Base-by-base conservation (phyloP, 2,113 vertebrate species). In the Cyphomyrus plagiostoma region DNA sequence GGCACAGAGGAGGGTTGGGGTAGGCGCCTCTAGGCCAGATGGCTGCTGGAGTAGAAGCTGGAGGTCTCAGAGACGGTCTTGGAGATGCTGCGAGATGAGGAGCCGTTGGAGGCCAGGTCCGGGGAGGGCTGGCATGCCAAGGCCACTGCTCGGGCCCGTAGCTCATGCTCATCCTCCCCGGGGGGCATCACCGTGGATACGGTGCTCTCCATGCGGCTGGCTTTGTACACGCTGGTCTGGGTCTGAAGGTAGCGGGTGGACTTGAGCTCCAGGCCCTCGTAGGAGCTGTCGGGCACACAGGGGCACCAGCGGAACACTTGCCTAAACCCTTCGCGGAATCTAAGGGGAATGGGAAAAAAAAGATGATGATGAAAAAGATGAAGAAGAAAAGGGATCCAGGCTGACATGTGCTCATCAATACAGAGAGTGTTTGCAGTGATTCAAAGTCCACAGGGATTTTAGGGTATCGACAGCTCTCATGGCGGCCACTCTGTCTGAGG, bases 301-400 rank as follows among this genome's bases (percentile, higher is more conserved):
- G 98, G 98, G 89, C 97, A 99, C 94, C 97, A 99, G 46, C 88
- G 96, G 94, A 99, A 99, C 0, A 96, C 98, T 0, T 96, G 98
- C 92, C 97, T 97, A 92, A 99, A 99, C 13, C 98, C 98, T 87
- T 98, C 93, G 0, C 98, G 98, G 93, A 99, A 99, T 95, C 98
- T 99, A 94, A 6, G 56, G 10, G 89, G 89, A 35, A 85, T 80
- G 56, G 21, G 89, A 39, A 85, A 50, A 58, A 66, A 1, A 88
- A 50, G 19, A 70, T 0, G 58, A 26, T 66, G 58, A 66, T 11
- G n/a, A 26, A 26, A 26, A 13, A 70, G 62, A 66, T 66, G 62
- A 66, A 26, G 62, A 80, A 80, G 30, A 80, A 80, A 19, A 2
- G 15, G 42, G 74, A 39, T 80, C 2, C 74, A 39, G 74, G 74